Base-by-base conservation (phyloP, 2,888 invertebrate genomes). In the Hypena proboscidalis region DNA sequence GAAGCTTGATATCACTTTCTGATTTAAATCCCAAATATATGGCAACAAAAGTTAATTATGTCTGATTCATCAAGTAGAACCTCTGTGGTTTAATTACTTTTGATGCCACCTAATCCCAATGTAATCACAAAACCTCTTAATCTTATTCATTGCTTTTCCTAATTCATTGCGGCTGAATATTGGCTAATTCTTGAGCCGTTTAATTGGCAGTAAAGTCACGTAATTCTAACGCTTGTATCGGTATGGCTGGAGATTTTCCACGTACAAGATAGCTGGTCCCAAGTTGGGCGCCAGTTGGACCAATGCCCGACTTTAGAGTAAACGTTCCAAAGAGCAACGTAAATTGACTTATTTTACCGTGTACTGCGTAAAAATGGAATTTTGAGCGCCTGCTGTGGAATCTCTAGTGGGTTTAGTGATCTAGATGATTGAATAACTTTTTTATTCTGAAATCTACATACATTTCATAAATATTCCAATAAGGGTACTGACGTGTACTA, bases 181-280 rank as follows among this genome's bases (percentile, higher is more conserved):
- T 52, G 47, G 35, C 23, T 49, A 51, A 54, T 66, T 48, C 20
- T 9, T 37, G 30, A 45, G 13, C 29, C 31, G 4, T 9, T 26
- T 50, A 52, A 50, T 67, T 67, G 32, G 38, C 46, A 63, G 34
- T 49, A 41, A 10, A 33, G 50, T 50, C 63, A 63, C 66, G 67
- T 63, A 63, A 33, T 31, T 43, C 51, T 39, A 33, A 53, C 42
- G 39, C 41, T 30, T 52, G 52, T 46, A 58, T 37, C 36, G 33
- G 34, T 29, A 55, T 45, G 48, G 33, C 19, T 9, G 5, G 46
- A 46, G 45, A 58, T 47, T 58, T 46, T 42, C 35, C 41, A 34
- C 21, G 14, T 15, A 27, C 8, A 23, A 19, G 20, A 17, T 31
- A 61, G 43, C 39, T 44, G 34, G 67, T 14, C 36, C 44, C 49